Conservation (phyloP, 2,797 vertebrate genomes). For the Champsocephalus esox region DNA sequence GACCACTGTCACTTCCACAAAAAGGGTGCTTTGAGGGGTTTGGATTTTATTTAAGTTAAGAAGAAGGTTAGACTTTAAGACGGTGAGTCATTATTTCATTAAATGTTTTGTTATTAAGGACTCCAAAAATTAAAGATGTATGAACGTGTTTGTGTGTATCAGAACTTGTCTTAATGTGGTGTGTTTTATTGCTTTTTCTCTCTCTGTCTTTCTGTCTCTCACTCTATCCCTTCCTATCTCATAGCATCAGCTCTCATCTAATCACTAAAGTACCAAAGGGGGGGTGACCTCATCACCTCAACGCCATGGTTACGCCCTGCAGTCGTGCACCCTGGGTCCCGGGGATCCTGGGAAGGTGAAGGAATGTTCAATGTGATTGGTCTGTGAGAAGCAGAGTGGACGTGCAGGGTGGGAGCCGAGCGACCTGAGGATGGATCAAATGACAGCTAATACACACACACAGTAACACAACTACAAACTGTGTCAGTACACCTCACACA, state of each 20-base stretch:
- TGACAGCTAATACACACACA: conserved; percentile 50
- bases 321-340: conserved; percentile 67
- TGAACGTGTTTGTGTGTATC: neutral
- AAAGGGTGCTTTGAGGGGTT: neutral
- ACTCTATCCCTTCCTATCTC: conserved; percentile 35
- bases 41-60: neutral
- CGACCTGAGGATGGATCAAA: conserved; percentile 70
- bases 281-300: conserved; percentile 67
- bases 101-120: neutral
- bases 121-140: neutral
- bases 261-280: conserved; percentile 56
- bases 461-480: conserved; percentile 20
- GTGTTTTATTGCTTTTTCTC: neutral
- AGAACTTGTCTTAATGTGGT: neutral
- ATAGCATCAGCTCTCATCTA: conserved; percentile 59
- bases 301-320: conserved; percentile 66
- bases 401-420: conserved; percentile 38
- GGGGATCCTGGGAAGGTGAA: conserved; percentile 75
- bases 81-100: neutral
- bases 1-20: neutral
- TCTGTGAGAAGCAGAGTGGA: conserved; percentile 50
- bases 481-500: conserved; percentile 1
- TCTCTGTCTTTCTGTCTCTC: neutral
- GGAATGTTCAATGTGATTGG: conserved; percentile 69
- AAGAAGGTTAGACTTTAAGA: neutral